Base-by-base conservation (phyloP, 2,888 invertebrate species). In the Athrips mouffetella region DNA sequence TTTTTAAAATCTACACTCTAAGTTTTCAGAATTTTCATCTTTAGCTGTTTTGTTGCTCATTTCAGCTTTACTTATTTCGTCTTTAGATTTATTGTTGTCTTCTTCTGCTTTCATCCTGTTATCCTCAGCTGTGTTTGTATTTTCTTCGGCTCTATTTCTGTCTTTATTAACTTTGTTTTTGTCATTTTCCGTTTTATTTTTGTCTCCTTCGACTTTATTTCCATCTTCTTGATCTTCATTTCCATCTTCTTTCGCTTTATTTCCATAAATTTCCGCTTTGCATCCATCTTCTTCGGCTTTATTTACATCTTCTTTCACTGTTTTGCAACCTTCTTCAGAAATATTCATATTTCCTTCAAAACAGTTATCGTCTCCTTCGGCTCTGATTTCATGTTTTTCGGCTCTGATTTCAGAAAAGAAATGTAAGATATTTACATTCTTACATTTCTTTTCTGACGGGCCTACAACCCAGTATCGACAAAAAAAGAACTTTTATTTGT, bases 381-480 rank as follows among this genome's bases (percentile, higher is more conserved):
- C 31, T 31, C n/a, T 31, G 8, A 8, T 11, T 31, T 8, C 11
- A 4, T 31, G 7, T 31, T 31, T 31, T 31, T 31, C 13, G 6
- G n/a, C n/a, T 11, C n/a, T 3, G n/a, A 8, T 31, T 31, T n/a
- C n/a, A n/a, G n/a, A n/a, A n/a, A n/a, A n/a, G n/a, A n/a, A n/a
- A n/a, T n/a, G n/a, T n/a, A n/a, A n/a, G n/a, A n/a, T n/a, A n/a
- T n/a, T 48, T n/a, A 16, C 15, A n/a, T 41, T 21, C 3, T 16
- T 51, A 10, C 51, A 51, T 35, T 48, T 51, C 25, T 48, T 21
- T 27, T 48, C 51, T 23, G 51, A 48, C 16, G 51, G 48, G 3
- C 48, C 51, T 3, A 50, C 50, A 3, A 30, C 25, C 3, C 50
- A 47, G 27, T 50, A 51, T 23, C 27, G 48, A 10, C 47, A 51